Evolutionary conservation across 1,140 invertebrate genomes (phyloP), one percentile per base, ranked within the genome.

Genomic region (Ceratina japonica): DNA sequence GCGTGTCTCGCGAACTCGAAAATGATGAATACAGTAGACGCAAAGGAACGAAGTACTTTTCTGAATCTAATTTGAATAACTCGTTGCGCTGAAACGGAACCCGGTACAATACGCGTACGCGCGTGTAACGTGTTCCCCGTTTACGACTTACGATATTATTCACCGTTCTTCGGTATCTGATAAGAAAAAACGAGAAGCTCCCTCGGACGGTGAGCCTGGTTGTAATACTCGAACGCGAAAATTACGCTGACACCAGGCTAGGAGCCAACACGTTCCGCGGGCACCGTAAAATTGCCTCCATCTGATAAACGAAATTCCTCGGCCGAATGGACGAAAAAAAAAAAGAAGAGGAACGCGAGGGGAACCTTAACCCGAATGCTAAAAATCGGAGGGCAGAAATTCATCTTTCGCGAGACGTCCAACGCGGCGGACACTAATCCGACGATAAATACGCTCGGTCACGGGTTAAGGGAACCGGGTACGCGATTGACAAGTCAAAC

Each of bases 401-500:
- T 63, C 49, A 72, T 72, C 70, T 61, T 27, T n/a, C 49, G 20
- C 54, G 64, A 12, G 66, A 63, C 49, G 75, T 71, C 58, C 37
- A 49, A n/a, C 37, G 12, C 51, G 27, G 3, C 0, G 66, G 58
- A 77, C 69, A 62, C 59, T 78, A 78, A 78, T 78, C 75, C 75
- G 69, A 78, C 75, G 69, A 78, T 78, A 63, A 63, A 78, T 72
- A 63, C 75, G 75, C 59, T 56, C 75, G 69, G 69, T 72, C 69
- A 78, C 75, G 75, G 75, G 59, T 78, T 78, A 78, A 78, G 75
- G 69, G 59, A 62, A 72, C 20, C 68, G 51, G n/a, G 52, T 31
- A 56, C 59, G 22, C 69, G 75, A 78, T 72, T 72, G 75, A 78
- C 75, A 72, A 78, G 75, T 72, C 51, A 78, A 78, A 78, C 75